Conservation (phyloP, 2,888 invertebrate genomes). For the Agrypnus murinus region DNA sequence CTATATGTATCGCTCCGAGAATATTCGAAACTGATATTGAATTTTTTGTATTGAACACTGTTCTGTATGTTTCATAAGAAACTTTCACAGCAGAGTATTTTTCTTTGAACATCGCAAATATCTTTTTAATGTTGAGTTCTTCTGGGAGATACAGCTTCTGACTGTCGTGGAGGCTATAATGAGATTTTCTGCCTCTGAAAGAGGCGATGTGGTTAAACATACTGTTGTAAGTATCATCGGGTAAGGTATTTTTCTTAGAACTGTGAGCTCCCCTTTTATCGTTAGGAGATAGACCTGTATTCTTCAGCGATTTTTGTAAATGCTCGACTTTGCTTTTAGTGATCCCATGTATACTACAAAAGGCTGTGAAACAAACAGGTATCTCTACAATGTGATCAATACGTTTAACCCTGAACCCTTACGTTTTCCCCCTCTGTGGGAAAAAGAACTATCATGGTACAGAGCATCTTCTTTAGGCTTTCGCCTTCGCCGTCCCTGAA, state of each 20-base stretch:
- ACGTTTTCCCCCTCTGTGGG: too few relatives aligned
- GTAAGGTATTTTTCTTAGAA: background rate
- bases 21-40: slow-evolving; percentile 7
- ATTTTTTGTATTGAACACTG: slow-evolving; percentile 3
- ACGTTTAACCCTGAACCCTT: background rate
- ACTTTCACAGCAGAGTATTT: background rate
- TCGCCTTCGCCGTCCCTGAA: slow-evolving; percentile 15
- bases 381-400: background rate
- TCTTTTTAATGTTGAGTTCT: slow-evolving; percentile 45
- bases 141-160: slow-evolving; percentile 48
- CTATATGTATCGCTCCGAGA: too few relatives aligned
- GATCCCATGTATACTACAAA: slow-evolving; percentile 18
- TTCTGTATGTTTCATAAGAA: slow-evolving; percentile 8
- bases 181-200: slow-evolving; percentile 34
- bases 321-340: slow-evolving; percentile 8
- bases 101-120: slow-evolving; percentile 1
- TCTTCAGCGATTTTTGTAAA: slow-evolving; percentile 6
- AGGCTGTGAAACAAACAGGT: slow-evolving; percentile 13
- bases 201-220: slow-evolving; percentile 33
- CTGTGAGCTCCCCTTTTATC: slow-evolving; percentile 11
- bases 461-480: slow-evolving; percentile 11
- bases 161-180: slow-evolving; percentile 42
- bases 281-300: background rate
- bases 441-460: background rate
- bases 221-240: background rate